Evolutionary conservation across 2,797 vertebrate genomes (phyloP).

Genomic region (Phoxinus dragarum): DNA sequence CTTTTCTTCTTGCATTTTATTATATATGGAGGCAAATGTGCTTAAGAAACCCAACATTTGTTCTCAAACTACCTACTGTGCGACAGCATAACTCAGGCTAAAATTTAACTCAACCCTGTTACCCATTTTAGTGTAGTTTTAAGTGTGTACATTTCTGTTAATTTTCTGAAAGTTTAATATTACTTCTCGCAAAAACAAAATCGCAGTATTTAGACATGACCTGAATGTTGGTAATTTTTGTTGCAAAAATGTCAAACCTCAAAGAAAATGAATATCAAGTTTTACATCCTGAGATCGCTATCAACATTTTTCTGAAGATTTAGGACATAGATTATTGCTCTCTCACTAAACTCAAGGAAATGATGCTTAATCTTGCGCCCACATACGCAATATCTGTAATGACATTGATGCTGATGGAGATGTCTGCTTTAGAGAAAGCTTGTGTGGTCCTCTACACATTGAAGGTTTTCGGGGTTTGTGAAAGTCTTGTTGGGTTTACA

Average conservation of each 20-base stretch:
- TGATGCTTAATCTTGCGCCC: background rate
- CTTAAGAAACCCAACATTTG: background rate
- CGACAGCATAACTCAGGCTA: no score
- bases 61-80: background rate
- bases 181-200: background rate
- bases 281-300: background rate
- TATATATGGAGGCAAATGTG: background rate
- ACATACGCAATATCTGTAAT: background rate
- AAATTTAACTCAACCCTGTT: background rate
- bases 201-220: background rate
- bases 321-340: background rate
- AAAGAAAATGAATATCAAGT: background rate
- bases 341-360: background rate
- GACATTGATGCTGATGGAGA: background rate
- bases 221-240: background rate
- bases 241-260: background rate
- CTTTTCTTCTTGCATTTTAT: background rate
- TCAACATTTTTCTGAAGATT: background rate
- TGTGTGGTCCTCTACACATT: background rate
- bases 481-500: background rate
- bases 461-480: background rate
- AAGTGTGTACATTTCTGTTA: background rate
- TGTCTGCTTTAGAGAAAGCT: conserved; percentile 16
- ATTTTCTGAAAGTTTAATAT: background rate
- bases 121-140: background rate